A percentile compares a stretch with the other conserved stretches of the same genome.
These are phyloP conservation scores for Maconellicoccus hirsutus DNA, from an alignment of 1,140 invertebrate species.

Conservation along the genomic window DNA sequence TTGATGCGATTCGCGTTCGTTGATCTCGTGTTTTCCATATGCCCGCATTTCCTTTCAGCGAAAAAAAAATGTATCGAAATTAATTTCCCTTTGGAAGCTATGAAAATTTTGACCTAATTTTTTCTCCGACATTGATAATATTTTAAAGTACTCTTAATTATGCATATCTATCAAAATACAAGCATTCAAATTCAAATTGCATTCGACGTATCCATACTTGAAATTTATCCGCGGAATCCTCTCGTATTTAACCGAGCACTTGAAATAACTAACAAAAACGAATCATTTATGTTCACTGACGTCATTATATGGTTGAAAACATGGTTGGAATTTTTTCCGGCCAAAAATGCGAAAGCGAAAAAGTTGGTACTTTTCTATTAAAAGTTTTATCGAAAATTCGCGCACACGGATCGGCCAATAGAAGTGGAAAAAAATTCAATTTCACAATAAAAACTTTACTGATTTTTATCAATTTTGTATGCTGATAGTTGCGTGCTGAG, in stretches of 20 bases:
- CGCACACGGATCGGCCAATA: not conserved
- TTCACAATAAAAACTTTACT: not conserved
- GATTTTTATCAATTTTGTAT: slow-evolving; percentile 5
- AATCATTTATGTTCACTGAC: not conserved
- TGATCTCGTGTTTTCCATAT: no score
- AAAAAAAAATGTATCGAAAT: no score
- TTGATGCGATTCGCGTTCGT: no score
- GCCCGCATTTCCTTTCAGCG: no score
- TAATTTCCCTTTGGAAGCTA: no score
- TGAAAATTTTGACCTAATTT: no score
- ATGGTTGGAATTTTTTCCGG: not conserved
- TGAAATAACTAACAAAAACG: not conserved
- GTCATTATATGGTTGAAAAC: not conserved
- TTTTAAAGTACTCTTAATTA: not conserved
- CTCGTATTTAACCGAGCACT: not conserved
- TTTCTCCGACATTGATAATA: no score
- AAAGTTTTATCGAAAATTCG: slow-evolving; percentile 4
- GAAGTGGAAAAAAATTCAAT: not conserved
- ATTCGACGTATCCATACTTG: not conserved
- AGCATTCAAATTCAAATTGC: not conserved
- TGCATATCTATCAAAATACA: not conserved
- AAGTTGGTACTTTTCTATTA: not conserved
- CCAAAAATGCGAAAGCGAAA: not conserved
- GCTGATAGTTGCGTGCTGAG: slow-evolving; percentile 1
- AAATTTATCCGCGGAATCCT: not conserved